phyloP scores from a whole-genome alignment of 2,797 vertebrate species.

The Gymnothorax reevesii region DNA sequence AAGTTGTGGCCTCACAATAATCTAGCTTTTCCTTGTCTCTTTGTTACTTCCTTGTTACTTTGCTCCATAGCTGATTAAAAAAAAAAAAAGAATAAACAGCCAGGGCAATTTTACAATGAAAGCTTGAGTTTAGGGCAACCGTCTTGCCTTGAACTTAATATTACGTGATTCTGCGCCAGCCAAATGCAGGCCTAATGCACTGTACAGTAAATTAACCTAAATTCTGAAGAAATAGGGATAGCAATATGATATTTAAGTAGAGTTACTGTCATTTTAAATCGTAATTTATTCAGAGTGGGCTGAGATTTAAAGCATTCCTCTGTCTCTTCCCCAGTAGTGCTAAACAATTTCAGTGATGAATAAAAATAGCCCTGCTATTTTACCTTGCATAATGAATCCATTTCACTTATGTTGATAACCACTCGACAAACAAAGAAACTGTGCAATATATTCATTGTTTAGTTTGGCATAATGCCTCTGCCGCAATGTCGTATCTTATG shows the following conservation, averaged over 20 bases:
- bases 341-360: slow-evolving; percentile 11
- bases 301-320: not conserved
- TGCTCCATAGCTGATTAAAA: not conserved
- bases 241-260: not conserved
- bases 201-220: slow-evolving; percentile 22
- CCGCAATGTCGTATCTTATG: not conserved
- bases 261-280: slow-evolving; percentile 6
- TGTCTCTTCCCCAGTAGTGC: not conserved
- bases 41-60: too few relatives aligned
- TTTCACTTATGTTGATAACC: not conserved
- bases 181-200: slow-evolving; percentile 4
- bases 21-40: not conserved
- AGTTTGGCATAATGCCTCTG: not conserved
- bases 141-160: not conserved
- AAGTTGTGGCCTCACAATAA: not conserved
- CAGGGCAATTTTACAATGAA: not conserved
- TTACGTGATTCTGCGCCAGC: slow-evolving; percentile 4
- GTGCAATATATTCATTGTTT: not conserved
- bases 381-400: not conserved
- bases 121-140: not conserved
- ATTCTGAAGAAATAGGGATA: slow-evolving; percentile 5
- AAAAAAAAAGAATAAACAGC: not conserved
- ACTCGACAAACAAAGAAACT: not conserved
- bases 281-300: slow-evolving; percentile 1
- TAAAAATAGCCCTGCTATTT: slow-evolving; percentile 14